phyloP scores from a whole-genome alignment of 2,888 invertebrate genomes.

The Archips xylosteana region DNA sequence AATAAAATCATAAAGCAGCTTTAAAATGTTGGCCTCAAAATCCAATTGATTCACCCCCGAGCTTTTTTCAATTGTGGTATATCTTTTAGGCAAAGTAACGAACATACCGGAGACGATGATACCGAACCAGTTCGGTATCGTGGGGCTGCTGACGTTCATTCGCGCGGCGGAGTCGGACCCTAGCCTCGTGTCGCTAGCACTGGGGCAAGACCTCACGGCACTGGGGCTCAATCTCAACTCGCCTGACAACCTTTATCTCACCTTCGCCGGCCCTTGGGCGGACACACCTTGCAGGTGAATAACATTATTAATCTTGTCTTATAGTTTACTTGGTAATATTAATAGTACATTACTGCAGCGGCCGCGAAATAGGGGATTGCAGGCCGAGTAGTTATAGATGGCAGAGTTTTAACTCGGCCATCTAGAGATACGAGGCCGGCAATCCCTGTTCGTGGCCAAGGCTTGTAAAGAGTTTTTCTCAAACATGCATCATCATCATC shows the following conservation, averaged over 20 bases:
- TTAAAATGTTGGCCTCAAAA: slow-evolving; percentile 50
- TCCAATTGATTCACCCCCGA: slow-evolving; percentile 8
- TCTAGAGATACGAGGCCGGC: too few relatives aligned
- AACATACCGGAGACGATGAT: slow-evolving; percentile 99
- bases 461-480: too few relatives aligned
- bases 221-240: slow-evolving; percentile 99
- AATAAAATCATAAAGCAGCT: slow-evolving; percentile 40
- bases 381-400: too few relatives aligned
- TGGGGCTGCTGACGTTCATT: slow-evolving; percentile 98
- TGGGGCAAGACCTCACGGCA: slow-evolving; percentile 99
- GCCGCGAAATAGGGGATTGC: too few relatives aligned
- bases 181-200: slow-evolving; percentile 97
- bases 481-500: too few relatives aligned
- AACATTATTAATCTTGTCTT: neutral
- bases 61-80: neutral
- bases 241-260: slow-evolving; percentile 98
- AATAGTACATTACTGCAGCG: too few relatives aligned
- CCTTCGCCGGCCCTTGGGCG: slow-evolving; percentile 99
- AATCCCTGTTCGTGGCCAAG: too few relatives aligned
- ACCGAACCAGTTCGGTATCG: slow-evolving; percentile 99
- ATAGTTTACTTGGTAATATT: too few relatives aligned
- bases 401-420: too few relatives aligned
- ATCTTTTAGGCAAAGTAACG: slow-evolving; percentile 93
- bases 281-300: slow-evolving; percentile 94
- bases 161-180: slow-evolving; percentile 99